Percentiles rank a stretch among this genome's conserved stretches.
Conservation (phyloP, 1,140 invertebrate species). For the Drosophila athabasca region DNA sequence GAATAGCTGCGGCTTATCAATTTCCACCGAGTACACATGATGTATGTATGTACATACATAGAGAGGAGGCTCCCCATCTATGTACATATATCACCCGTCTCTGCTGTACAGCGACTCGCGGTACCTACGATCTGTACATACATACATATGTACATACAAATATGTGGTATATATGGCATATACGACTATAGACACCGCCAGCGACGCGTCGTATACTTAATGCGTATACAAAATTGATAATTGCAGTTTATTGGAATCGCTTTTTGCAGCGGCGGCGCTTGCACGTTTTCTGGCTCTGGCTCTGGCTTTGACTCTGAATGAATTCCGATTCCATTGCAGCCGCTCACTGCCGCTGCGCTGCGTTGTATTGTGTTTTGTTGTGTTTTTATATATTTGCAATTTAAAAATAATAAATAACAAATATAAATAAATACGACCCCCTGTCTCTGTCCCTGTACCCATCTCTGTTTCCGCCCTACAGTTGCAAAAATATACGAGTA, state of each 20-base stretch:
- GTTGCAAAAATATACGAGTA: conserved; percentile 16
- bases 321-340: conserved; percentile 53
- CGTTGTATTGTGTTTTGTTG: conserved; percentile 13
- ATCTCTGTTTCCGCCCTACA: conserved; percentile 18
- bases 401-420: conserved; percentile 38
- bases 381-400: conserved; percentile 26
- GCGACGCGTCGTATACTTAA: conserved; percentile 59
- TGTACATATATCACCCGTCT: conserved; percentile 1
- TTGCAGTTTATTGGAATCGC: conserved; percentile 63
- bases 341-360: no score
- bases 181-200: conserved; percentile 9
- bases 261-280: conserved; percentile 1
- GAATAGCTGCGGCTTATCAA: conserved; percentile 57
- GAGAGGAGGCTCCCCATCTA: conserved; percentile 16
- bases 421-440: conserved; percentile 35
- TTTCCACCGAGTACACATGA: conserved; percentile 3
- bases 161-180: conserved; percentile 15
- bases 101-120: conserved; percentile 6
- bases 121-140: no score
- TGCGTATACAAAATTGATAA: conserved; percentile 67
- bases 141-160: background rate
- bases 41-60: background rate
- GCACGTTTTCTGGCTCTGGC: conserved; percentile 49
- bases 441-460: background rate
- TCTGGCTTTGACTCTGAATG: conserved; percentile 61